phyloP scores from a whole-genome alignment of 2,797 vertebrate species.

The Esox lucius region DNA sequence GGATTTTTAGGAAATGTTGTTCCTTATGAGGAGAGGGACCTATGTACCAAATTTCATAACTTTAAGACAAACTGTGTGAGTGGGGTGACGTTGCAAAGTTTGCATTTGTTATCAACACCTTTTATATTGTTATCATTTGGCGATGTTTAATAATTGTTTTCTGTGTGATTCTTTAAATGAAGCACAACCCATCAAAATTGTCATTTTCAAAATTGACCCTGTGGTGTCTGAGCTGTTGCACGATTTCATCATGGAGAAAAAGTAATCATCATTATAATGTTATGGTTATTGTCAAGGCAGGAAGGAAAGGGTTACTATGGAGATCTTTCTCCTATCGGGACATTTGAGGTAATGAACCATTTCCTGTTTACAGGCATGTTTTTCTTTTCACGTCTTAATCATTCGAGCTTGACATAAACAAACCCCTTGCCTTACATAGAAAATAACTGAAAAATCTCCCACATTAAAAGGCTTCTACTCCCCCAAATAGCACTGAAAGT shows the following conservation, averaged over 20 bases:
- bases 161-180: no score
- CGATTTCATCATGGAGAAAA: neutral
- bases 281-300: constrained; percentile 19
- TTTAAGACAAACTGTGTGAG: no score
- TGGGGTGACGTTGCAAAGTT: no score
- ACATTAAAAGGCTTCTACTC: neutral
- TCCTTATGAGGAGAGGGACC: no score
- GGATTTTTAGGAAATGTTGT: no score
- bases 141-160: no score
- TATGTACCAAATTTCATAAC: no score
- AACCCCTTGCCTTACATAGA: neutral
- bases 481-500: neutral
- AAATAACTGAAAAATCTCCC: neutral
- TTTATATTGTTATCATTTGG: no score
- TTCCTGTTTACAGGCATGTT: constrained; percentile 67
- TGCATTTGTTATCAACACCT: no score
- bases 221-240: no score
- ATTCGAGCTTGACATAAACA: neutral
- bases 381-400: neutral
- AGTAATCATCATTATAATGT: neutral
- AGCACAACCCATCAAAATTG: no score
- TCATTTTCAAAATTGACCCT: no score
- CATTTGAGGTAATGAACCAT: constrained; percentile 54
- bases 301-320: constrained; percentile 51
- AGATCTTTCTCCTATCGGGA: constrained; percentile 53